Evolutionary conservation across 2,113 vertebrate species (phyloP), one percentile per base, ranked within the genome.

Genomic region (Rhinoderma darwinii): DNA sequence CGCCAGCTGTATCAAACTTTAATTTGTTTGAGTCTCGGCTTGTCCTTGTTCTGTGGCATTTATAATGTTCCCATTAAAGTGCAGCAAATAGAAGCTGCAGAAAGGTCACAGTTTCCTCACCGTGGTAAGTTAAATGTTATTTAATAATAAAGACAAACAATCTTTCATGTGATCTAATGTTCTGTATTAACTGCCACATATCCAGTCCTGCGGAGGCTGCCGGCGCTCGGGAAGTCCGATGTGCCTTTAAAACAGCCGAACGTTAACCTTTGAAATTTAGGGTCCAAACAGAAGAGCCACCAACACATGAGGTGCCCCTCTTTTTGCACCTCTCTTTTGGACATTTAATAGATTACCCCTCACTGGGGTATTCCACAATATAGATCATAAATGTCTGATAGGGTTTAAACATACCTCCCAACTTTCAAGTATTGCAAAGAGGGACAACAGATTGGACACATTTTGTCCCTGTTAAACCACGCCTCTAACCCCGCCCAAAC

Each of bases 101-200:
- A 93, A 95, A 94, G 94, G 94, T 94, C 94, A 93, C 88, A 22
- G 72, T 66, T 90, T 89, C 89, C 89, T 88, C 90, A 90, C 85
- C 84, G 72, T 90, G 84, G 25, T 82, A 79, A 90, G 89, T 91
- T 92, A 86, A 83, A 41, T 82, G 79, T 87, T 92, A 90, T 90
- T 92, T 89, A 80, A 88, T 91, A 91, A 91, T 80, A 86, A 90
- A 88, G 8, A 61, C 43, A 89, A 86, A 90, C 89, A 44, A 89
- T 91, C 86, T 91, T 90, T 90, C 86, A n/a, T 66, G 83, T 86
- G 86, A 22, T 86, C 76, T 86, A 86, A 86, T 86, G 85, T 79
- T 37, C 63, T 3, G 9, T 22, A 44, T 86, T 81, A 70, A 56
- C 85, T 81, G 44, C 76, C 30, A 4, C 43, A 44, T 41, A 51